Conservation (phyloP, 2,797 vertebrate species). For the Triplophysa bombifrons region DNA sequence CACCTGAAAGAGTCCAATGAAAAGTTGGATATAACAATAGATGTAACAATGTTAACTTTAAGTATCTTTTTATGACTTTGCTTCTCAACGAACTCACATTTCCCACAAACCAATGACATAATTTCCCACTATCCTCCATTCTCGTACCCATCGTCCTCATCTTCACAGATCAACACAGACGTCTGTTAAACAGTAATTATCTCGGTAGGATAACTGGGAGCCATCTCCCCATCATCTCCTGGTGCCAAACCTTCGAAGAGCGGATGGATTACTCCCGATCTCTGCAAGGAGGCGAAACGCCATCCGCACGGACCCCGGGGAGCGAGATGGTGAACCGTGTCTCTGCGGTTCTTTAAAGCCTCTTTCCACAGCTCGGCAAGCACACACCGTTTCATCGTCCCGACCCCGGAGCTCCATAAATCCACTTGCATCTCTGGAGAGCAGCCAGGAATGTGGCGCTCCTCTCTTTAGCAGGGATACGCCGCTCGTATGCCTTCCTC, state of each 20-base stretch:
- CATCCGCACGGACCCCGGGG: conserved; percentile 21
- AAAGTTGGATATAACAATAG: not conserved
- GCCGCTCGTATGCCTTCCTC: conserved; percentile 17
- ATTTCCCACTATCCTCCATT: not conserved
- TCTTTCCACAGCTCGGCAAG: conserved; percentile 50
- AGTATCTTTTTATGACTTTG: not conserved
- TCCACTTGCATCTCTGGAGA: conserved; percentile 60
- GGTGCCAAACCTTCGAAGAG: conserved; percentile 20
- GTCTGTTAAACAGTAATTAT: conserved; percentile 46
- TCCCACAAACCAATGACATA: not conserved
- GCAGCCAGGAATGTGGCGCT: conserved; percentile 51
- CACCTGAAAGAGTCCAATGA: not conserved
- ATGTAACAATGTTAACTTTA: not conserved
- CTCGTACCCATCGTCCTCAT: not conserved
- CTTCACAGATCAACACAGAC: not conserved
- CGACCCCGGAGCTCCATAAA: conserved; percentile 53
- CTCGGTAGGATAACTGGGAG: conserved; percentile 42
- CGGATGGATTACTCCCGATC: conserved; percentile 46
- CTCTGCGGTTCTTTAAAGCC: conserved; percentile 58
- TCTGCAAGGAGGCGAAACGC: conserved; percentile 6
- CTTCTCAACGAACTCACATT: not conserved
- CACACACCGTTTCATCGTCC: conserved; percentile 54
- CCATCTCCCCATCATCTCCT: conserved; percentile 48
- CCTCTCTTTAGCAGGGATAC: conserved; percentile 35
- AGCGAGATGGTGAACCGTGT: conserved; percentile 41